These are phyloP conservation scores for Sinocyclocheilus anshuiensis DNA, from an alignment of 2,113 vertebrate genomes.

Conservation along the genomic window DNA sequence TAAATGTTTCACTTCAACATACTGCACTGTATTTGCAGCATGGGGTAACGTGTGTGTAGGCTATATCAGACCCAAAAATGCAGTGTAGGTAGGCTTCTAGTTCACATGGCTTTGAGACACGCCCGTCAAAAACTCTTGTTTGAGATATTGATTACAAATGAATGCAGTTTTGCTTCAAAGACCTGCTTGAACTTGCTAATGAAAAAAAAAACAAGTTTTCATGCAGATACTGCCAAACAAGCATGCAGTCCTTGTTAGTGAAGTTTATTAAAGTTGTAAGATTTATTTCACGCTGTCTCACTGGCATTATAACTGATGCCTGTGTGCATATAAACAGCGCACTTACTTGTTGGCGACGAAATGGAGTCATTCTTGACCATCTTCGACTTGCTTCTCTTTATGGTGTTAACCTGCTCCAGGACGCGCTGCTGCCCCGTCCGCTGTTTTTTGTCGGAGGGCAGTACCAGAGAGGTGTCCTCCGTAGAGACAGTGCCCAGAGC, in stretches of 20 bases:
- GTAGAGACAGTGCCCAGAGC: no score
- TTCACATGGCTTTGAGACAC: background rate
- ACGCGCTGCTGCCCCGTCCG: no score
- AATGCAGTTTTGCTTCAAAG: constrained; percentile 6
- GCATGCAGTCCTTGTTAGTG: background rate
- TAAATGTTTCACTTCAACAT: background rate
- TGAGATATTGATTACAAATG: constrained; percentile 1
- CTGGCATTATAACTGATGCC: no score
- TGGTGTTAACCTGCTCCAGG: no score
- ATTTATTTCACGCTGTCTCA: no score
- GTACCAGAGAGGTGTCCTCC: no score
- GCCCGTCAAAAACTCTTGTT: background rate
- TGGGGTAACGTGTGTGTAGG: background rate
- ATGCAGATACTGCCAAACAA: background rate
- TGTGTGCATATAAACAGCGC: no score
- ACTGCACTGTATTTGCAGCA: background rate
- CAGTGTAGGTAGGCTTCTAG: background rate
- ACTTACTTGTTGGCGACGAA: no score
- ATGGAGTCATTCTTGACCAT: no score
- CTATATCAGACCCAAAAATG: background rate
- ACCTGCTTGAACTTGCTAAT: constrained; percentile 23
- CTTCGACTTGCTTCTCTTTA: no score
- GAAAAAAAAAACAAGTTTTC: background rate
- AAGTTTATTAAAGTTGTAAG: background rate
- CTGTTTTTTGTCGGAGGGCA: no score